Evolutionary conservation across 2,888 invertebrate genomes (phyloP).

Genomic region (Ptychoptera albimana): DNA sequence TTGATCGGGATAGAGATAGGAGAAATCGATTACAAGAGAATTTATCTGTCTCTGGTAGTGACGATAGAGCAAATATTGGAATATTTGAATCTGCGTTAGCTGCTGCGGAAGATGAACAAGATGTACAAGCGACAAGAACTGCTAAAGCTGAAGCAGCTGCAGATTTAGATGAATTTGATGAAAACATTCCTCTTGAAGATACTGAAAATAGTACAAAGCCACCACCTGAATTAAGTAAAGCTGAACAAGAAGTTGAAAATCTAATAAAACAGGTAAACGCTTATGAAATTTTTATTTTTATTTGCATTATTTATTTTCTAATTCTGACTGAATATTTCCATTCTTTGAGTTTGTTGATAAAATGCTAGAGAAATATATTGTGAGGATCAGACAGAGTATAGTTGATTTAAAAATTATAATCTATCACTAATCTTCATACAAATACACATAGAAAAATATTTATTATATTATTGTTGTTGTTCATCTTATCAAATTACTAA

Average conservation of each 20-base stretch:
- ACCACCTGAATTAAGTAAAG: conserved; percentile 45
- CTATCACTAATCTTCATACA: conserved; percentile 30
- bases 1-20: conserved; percentile 34
- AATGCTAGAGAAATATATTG: conserved; percentile 4
- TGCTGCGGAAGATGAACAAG: conserved; percentile 88
- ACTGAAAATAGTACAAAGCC: conserved; percentile 23
- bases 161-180: conserved; percentile 90
- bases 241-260: conserved; percentile 54
- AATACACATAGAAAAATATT: not conserved
- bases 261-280: conserved; percentile 49
- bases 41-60: conserved; percentile 13
- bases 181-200: conserved; percentile 77
- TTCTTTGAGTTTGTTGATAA: conserved; percentile 3
- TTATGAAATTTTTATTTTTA: not conserved
- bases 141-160: conserved; percentile 82
- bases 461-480: not conserved
- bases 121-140: conserved; percentile 76
- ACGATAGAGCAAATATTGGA: conserved; percentile 44
- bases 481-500: not conserved
- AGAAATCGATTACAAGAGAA: conserved; percentile 15
- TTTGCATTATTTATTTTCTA: conserved; percentile 8
- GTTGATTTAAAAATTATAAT: conserved; percentile 19
- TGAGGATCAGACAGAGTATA: conserved; percentile 30
- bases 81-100: conserved; percentile 70
- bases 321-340: conserved; percentile 2